Conservation (phyloP, 2,797 vertebrate species). For the Danio jaintianensis region DNA sequence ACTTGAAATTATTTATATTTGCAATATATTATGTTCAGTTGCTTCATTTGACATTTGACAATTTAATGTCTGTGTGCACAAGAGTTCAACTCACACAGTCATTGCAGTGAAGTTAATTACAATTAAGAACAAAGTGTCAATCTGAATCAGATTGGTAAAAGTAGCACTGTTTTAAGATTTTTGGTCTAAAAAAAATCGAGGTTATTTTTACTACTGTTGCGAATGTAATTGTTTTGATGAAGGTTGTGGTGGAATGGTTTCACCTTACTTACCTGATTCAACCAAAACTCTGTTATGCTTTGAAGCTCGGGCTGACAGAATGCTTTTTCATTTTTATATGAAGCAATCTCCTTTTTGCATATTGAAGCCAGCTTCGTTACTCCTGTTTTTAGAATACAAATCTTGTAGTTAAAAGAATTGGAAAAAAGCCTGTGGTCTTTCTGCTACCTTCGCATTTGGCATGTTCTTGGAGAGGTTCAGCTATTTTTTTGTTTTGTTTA, state of each 20-base stretch:
- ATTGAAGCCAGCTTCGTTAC: too few species aligned
- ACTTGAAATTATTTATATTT: neutral
- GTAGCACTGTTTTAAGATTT: neutral
- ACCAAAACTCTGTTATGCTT: slow-evolving; percentile 5
- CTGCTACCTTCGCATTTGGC: neutral
- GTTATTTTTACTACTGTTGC: neutral
- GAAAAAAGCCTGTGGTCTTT: neutral
- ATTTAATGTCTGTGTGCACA: neutral
- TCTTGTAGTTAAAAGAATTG: neutral
- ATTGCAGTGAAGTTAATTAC: too few species aligned
- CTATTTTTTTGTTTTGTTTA: neutral
- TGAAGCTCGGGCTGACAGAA: neutral
- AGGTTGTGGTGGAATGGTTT: neutral
- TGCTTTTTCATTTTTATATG: neutral
- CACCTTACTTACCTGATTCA: too few species aligned
- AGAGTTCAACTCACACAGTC: too few species aligned
- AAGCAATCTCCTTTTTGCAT: neutral
- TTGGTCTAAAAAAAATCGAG: neutral
- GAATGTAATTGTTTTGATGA: neutral
- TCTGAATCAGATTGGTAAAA: too few species aligned
- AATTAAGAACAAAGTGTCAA: too few species aligned
- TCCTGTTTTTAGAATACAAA: neutral
- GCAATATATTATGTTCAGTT: too few species aligned
- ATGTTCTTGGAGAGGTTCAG: neutral
- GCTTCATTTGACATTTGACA: neutral